phyloP scores from a whole-genome alignment of 2,113 vertebrate species.

The Phylloscopus whistleri region DNA sequence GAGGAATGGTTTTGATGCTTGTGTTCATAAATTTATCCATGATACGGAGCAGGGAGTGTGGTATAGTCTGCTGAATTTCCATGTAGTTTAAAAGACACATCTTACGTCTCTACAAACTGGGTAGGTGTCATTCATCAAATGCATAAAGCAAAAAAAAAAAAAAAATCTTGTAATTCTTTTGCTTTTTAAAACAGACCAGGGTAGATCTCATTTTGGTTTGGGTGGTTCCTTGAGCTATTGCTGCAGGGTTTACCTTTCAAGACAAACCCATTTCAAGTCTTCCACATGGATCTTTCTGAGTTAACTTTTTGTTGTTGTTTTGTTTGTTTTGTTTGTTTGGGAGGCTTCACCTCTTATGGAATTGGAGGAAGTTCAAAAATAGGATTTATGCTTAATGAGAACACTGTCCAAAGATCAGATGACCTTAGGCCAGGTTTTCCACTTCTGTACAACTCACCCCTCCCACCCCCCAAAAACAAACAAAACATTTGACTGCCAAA shows the following conservation, averaged over 20 bases:
- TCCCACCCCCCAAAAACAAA: constrained; percentile 30
- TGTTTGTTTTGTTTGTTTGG: neutral
- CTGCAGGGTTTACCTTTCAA: neutral
- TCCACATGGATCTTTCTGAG: neutral
- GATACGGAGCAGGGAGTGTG: neutral
- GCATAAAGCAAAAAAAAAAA: neutral
- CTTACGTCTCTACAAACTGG: neutral
- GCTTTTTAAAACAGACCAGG: neutral
- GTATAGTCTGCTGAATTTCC: neutral
- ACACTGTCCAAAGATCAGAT: constrained; percentile 43
- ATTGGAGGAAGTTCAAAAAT: neutral
- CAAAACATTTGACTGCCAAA: constrained; percentile 18
- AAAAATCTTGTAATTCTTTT: neutral
- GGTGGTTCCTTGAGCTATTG: neutral
- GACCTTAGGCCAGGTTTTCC: constrained; percentile 15
- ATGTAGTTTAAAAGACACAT: neutral
- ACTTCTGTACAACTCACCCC: neutral
- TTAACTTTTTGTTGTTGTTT: neutral
- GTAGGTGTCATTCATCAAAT: neutral
- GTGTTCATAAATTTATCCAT: neutral
- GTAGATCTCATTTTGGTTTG: neutral
- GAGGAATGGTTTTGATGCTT: neutral
- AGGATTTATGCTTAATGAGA: constrained; percentile 17
- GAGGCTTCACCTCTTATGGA: neutral
- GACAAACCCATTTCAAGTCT: neutral